Base-by-base conservation (phyloP, 2,113 vertebrate genomes). In the Oncorhynchus mykiss region DNA sequence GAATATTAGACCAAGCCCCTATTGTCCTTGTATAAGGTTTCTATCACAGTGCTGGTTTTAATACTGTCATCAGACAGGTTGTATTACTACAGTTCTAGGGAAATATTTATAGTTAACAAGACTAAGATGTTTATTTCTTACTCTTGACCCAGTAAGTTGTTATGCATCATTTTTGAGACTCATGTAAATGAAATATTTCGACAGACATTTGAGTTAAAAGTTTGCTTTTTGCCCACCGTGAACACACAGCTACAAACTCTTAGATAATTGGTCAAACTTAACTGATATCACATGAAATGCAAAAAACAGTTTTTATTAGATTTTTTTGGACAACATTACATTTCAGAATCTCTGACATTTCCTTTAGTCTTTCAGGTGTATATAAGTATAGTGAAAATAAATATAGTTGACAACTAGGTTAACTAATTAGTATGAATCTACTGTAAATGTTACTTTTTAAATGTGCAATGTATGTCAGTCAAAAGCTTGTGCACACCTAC, bases 11-110 rank as follows among this genome's bases (percentile, higher is more conserved):
- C 67, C 71, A 66, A 45, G 9, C 39, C 39, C 39, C 39, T 11
- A 66, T 82, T 72, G 68, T 80, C 78, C 54, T 78, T 39, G 54
- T 73, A 83, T 85, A 74, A 84, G 86, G 39, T 81, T 72, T 25
- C 22, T 78, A n/a, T 70, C 73, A 60, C 69, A 76, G 67, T 51
- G 39, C 9, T 73, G 73, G 71, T 45, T 45, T 2, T 11, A 45
- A 2, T 45, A 39, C 39, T 11, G 39, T 22, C 25, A 67, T 16
- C 24, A 31, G 12, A 67, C 27, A 0, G 25, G 25, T 66, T 64
- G 29, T 29, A 31, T 16, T 25, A 14, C 13, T 3, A 45, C 14
- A 16, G 49, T 51, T 51, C 11, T 16, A 3, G 1, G 14, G 24
- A 67, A 70, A 74, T 66, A 12, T 79, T 82, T 82, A 45, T 73